Conservation (phyloP, 2,888 invertebrate genomes). For the Aquatica leii region DNA sequence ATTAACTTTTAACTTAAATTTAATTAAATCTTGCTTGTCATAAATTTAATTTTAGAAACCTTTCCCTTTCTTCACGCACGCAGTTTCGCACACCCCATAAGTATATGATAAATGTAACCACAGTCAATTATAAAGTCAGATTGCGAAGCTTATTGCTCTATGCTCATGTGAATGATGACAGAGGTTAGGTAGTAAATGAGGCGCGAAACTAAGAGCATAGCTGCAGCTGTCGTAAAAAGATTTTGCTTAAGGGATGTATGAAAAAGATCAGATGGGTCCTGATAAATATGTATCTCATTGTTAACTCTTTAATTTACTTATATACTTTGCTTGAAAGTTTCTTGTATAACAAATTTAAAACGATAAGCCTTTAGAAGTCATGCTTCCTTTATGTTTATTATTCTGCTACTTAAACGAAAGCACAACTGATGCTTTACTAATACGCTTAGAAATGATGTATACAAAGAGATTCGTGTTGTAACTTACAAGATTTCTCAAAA, state of each 20-base stretch:
- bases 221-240: constrained; percentile 40
- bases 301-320: constrained; percentile 11
- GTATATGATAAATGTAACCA: constrained; percentile 35
- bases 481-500: too few species aligned
- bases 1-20: too few species aligned
- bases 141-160: constrained; percentile 45
- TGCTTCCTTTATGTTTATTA: too few species aligned
- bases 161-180: constrained; percentile 50
- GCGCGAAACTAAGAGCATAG: constrained; percentile 52
- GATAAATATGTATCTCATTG: constrained; percentile 27
- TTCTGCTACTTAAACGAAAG: too few species aligned
- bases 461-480: too few species aligned
- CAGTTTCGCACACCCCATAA: not conserved
- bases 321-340: too few species aligned
- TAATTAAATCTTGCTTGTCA: not conserved
- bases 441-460: too few species aligned
- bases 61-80: constrained; percentile 14
- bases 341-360: too few species aligned
- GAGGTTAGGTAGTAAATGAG: constrained; percentile 54
- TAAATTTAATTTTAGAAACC: not conserved
- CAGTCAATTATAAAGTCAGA: constrained; percentile 46
- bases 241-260: constrained; percentile 23
- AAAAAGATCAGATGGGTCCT: constrained; percentile 27
- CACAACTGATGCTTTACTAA: too few species aligned
- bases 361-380: too few species aligned